Base-by-base conservation (phyloP, 2,888 invertebrate species). In the Neelides folsomi region DNA sequence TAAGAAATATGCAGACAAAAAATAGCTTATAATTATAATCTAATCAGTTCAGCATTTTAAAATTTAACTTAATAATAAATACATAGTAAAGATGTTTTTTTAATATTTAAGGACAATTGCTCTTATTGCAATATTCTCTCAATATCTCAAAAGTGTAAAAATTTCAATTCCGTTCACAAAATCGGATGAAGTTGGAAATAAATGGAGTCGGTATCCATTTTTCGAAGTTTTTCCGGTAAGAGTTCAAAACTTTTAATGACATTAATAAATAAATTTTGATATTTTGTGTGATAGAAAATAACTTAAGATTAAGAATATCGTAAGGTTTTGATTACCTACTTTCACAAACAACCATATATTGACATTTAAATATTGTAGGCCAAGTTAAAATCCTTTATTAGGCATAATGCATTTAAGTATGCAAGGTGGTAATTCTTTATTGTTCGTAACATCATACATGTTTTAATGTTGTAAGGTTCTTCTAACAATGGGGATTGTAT, bases 91-190 rank as follows among this genome's bases (percentile, higher is more conserved):
- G n/a, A n/a, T n/a, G n/a, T 27, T 42, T 39, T 15, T 19, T 16
- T n/a, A 27, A 47, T 46, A 34, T 69, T 71, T 16, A 72, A 82
- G 82, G 63, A 87, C 86, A 0, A 81, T 86, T 55, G 71, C 76
- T 1, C 73, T 87, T 71, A 72, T 88, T 65, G 82, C 84, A 0
- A 67, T 85, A 48, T 86, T 86, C 69, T 87, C 87, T 0, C 86
- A 87, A 71, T 80, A 85, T 65, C 74, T 86, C 73, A 75, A 77
- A 0, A 76, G 80, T 57, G 79, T 81, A 19, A 71, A 71, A 42
- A 71, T 81, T 37, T 85, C 85, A 0, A 70, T 77, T 1, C 64
- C 79, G 18, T 68, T 74, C 1, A 83, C 79, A 69, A 74, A 73
- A 43, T 77, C 75, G 5, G 12, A 42, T 4, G 55, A 51, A 35